Base-by-base conservation (phyloP, 1,140 invertebrate genomes). In the Pararge aegeria region DNA sequence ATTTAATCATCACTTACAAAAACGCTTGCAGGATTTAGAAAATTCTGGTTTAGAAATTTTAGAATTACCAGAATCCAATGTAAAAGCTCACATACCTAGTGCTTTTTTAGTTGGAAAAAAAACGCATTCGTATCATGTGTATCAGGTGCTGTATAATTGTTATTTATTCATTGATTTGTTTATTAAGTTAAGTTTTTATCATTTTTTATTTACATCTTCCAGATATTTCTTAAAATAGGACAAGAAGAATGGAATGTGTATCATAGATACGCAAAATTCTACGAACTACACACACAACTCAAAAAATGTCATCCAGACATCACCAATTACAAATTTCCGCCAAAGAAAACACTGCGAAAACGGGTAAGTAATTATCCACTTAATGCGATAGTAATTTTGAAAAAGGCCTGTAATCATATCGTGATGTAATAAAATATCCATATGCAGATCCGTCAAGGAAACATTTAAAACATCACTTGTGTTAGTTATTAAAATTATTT, bases 181-280 rank as follows among this genome's bases (percentile, higher is more conserved):
- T 30, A 24, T 24, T n/a, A n/a, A n/a, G n/a, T n/a, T n/a, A n/a
- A n/a, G n/a, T n/a, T n/a, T n/a, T n/a, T n/a, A n/a, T n/a, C 24
- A 24, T 24, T 34, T 10, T 12, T 12, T 1, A 3, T 34, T 34
- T 34, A 6, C n/a, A n/a, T 12, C 30, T 59, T 53, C 15, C 34
- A 98, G 93, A 95, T 97, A 70, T 98, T 96, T 80, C 80, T 98
- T 51, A 93, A 97, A 66, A 95, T 97, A 55, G 93, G 94, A 53
- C 94, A 95, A 78, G 95, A 96, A 69, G 97, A 98, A 83, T 98
- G 97, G 97, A 98, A 97, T 88, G 94, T 98, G 27, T 98, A 97
- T 76, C 92, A 97, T 68, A 92, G 97, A 77, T 98, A 97, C 83
- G 95, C 96, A 24, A 96, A 98, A 87, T 98, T 98, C 89, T 92